Conservation (phyloP, 2,888 invertebrate genomes). For the Drosophila pegasa region DNA sequence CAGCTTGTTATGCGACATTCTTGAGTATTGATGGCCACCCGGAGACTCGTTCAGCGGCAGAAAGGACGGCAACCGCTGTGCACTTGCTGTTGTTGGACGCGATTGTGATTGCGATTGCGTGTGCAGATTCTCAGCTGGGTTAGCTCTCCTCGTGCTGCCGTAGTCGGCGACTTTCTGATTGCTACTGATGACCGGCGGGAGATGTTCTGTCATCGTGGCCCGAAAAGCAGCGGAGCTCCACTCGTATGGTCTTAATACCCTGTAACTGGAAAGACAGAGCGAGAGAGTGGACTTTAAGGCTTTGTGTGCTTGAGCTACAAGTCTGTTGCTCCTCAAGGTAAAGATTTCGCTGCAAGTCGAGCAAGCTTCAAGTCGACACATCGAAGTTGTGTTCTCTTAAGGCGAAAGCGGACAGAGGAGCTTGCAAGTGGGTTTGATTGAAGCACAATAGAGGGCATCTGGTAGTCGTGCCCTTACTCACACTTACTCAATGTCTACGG, state of each 20-base stretch:
- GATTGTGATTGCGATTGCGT: not conserved
- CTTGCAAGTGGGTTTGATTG: too few relatives aligned
- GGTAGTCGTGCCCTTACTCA: not conserved
- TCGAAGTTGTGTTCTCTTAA: too few relatives aligned
- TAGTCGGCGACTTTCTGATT: slow-evolving; percentile 66
- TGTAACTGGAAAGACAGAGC: not conserved
- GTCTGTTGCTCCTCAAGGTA: not conserved
- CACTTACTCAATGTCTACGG: slow-evolving; percentile 13
- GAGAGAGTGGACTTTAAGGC: not conserved
- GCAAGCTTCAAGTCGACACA: not conserved
- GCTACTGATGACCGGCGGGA: slow-evolving; percentile 59
- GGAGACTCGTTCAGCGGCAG: slow-evolving; percentile 47
- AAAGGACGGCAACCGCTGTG: slow-evolving; percentile 47
- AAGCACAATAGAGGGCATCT: not conserved
- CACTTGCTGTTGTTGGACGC: slow-evolving; percentile 20
- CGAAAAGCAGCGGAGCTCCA: slow-evolving; percentile 5
- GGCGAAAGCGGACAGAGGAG: not conserved
- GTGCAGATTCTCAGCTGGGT: slow-evolving; percentile 7
- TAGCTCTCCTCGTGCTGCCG: slow-evolving; percentile 69
- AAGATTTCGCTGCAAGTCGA: not conserved
- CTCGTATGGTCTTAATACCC: slow-evolving; percentile 19
- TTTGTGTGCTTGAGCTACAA: not conserved
- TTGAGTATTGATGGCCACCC: slow-evolving; percentile 48
- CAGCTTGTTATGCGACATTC: slow-evolving; percentile 65
- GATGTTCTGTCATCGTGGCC: slow-evolving; percentile 54